These are phyloP conservation scores for Bombyx huttoni DNA, from an alignment of 2,888 invertebrate genomes.

Conservation along the genomic window DNA sequence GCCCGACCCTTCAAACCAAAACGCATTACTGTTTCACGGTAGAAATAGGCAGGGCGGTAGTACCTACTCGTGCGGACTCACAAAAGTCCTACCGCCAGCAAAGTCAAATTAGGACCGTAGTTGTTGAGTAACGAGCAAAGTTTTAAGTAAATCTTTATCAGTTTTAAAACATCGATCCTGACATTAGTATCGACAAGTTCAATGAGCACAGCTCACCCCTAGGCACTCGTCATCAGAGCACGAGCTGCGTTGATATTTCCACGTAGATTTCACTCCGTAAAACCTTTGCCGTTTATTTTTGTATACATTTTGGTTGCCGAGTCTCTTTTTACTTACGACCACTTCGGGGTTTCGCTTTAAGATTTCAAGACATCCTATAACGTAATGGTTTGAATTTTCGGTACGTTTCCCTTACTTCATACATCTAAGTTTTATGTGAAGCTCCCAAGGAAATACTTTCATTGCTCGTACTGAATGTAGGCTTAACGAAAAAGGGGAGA, in stretches of 20 bases:
- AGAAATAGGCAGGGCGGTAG: too few relatives aligned
- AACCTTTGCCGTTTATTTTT: slow-evolving; percentile 65
- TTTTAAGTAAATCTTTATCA: too few relatives aligned
- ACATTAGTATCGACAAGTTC: too few relatives aligned
- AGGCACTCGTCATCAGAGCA: slow-evolving; percentile 63
- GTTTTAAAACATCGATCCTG: too few relatives aligned
- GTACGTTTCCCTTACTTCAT: neutral
- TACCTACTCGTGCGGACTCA: too few relatives aligned
- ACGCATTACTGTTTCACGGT: too few relatives aligned
- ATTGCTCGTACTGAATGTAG: too few relatives aligned
- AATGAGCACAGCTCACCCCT: slow-evolving; percentile 24
- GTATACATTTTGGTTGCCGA: slow-evolving; percentile 56
- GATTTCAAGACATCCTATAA: slow-evolving; percentile 21
- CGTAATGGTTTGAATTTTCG: slow-evolving; percentile 6
- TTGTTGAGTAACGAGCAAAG: too few relatives aligned
- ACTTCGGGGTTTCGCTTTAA: slow-evolving; percentile 36
- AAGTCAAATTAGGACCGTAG: too few relatives aligned
- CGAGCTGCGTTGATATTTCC: slow-evolving; percentile 66
- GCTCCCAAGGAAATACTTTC: neutral
- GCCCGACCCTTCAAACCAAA: too few relatives aligned
- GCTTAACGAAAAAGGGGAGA: too few relatives aligned
- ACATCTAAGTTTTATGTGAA: neutral
- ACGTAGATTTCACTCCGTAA: slow-evolving; percentile 70
- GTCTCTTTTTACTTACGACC: slow-evolving; percentile 55
- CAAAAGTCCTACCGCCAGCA: too few relatives aligned